A percentile compares a stretch with the other conserved stretches of the same genome.
Evolutionary conservation across 2,888 invertebrate genomes (phyloP).

Genomic region (Alloplasta piceator): DNA sequence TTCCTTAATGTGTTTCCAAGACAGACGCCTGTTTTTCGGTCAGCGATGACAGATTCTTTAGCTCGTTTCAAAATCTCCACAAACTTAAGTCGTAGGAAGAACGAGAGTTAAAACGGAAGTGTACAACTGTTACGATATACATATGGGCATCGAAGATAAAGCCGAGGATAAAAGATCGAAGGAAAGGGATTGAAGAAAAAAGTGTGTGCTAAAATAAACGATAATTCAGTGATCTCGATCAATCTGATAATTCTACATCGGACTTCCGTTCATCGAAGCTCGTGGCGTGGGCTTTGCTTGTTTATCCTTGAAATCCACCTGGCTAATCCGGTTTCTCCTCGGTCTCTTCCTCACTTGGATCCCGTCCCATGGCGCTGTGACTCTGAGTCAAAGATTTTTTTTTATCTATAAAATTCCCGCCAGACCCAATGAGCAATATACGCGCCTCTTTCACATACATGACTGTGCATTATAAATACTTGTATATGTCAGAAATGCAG

Average conservation of each 20-base stretch:
- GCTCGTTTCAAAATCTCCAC: conserved; percentile 3
- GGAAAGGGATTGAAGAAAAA: background rate
- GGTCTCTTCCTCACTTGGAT: conserved; percentile 10
- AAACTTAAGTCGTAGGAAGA: conserved; percentile 7
- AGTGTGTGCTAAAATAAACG: background rate
- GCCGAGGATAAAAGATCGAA: conserved; percentile 6
- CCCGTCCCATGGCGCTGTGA: background rate
- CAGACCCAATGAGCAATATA: conserved; percentile 48
- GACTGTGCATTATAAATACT: background rate
- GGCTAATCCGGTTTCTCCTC: conserved; percentile 41
- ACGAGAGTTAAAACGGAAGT: conserved; percentile 51
- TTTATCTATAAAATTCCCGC: conserved; percentile 62
- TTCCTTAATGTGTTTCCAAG: no score
- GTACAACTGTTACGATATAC: conserved; percentile 28
- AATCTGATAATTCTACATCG: conserved; percentile 5
- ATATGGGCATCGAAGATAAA: conserved; percentile 22
- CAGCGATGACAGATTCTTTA: background rate
- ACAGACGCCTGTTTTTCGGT: background rate
- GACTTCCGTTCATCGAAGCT: conserved; percentile 26
- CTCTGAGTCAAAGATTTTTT: conserved; percentile 35
- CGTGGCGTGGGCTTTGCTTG: conserved; percentile 10
- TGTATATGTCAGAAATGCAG: no score
- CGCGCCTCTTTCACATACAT: background rate
- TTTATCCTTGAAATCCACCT: conserved; percentile 62
- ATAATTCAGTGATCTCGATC: conserved; percentile 26